These are phyloP conservation scores for Sminthurides bifidus DNA, from an alignment of 1,140 invertebrate species.

Conservation along the genomic window DNA sequence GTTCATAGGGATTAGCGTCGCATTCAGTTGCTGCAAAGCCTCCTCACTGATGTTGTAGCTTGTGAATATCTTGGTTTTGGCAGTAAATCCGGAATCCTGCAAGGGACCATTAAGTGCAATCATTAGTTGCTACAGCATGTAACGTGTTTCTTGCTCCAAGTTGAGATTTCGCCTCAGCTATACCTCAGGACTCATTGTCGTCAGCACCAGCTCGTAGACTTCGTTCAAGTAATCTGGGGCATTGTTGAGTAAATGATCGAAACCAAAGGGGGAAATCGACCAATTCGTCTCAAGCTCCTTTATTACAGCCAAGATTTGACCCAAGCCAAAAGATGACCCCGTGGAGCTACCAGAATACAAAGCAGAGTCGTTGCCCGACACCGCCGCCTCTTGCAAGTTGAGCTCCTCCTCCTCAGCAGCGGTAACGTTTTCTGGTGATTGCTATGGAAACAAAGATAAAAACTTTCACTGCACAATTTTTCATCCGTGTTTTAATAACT, in stretches of 20 bases:
- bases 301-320: slow-evolving; percentile 2
- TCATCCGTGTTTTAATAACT: no score
- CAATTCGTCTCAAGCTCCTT: not conserved
- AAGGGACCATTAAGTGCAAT: not conserved
- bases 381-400: no score
- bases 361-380: not conserved
- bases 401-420: no score
- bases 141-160: not conserved
- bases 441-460: no score
- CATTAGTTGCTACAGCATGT: not conserved
- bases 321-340: slow-evolving; percentile 3
- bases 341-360: not conserved
- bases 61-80: not conserved
- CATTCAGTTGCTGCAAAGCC: not conserved
- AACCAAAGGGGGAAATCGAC: not conserved
- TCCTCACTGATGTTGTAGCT: not conserved
- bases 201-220: not conserved
- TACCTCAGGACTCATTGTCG: not conserved
- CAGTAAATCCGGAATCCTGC: not conserved
- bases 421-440: no score
- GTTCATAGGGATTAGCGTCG: not conserved
- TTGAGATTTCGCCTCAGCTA: not conserved
- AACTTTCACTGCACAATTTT: no score
- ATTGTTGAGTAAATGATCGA: not conserved
- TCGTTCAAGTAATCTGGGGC: slow-evolving; percentile 1